phyloP scores from a whole-genome alignment of 2,888 invertebrate species.

The Machimus atricapillus region DNA sequence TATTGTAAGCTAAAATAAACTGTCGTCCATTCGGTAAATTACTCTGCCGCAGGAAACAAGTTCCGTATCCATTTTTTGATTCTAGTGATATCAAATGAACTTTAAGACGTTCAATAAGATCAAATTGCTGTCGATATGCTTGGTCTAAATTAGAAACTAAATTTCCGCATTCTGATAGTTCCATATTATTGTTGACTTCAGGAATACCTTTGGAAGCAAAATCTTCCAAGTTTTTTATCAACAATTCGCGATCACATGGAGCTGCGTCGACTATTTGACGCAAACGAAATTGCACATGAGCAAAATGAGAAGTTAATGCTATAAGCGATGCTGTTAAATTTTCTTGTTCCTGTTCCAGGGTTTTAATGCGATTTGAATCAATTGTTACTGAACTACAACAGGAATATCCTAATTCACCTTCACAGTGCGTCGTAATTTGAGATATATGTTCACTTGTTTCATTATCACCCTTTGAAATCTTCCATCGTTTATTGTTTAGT shows the following conservation, averaged over 20 bases:
- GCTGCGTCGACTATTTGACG: slow-evolving; percentile 90
- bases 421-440: not conserved
- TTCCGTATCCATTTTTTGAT: not conserved
- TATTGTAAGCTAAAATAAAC: not conserved
- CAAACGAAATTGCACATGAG: slow-evolving; percentile 91
- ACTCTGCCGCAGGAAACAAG: not conserved
- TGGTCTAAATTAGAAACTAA: not conserved
- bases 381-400: slow-evolving; percentile 49
- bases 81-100: not conserved
- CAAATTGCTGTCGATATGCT: not conserved
- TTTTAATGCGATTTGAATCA: slow-evolving; percentile 67
- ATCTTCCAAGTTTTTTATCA: slow-evolving; percentile 93
- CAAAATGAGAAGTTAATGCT: slow-evolving; percentile 97
- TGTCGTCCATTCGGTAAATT: not conserved
- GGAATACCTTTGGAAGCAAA: slow-evolving; percentile 98
- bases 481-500: not conserved
- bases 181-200: slow-evolving; percentile 52
- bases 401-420: not conserved
- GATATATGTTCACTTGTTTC: not conserved
- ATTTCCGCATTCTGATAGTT: not conserved
- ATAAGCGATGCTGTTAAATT: slow-evolving; percentile 92
- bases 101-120: not conserved
- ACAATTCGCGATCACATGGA: slow-evolving; percentile 82
- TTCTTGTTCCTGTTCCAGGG: slow-evolving; percentile 93
- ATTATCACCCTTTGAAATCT: not conserved